phyloP scores from a whole-genome alignment of 2,888 invertebrate species.

The Augochlorella aurata region DNA sequence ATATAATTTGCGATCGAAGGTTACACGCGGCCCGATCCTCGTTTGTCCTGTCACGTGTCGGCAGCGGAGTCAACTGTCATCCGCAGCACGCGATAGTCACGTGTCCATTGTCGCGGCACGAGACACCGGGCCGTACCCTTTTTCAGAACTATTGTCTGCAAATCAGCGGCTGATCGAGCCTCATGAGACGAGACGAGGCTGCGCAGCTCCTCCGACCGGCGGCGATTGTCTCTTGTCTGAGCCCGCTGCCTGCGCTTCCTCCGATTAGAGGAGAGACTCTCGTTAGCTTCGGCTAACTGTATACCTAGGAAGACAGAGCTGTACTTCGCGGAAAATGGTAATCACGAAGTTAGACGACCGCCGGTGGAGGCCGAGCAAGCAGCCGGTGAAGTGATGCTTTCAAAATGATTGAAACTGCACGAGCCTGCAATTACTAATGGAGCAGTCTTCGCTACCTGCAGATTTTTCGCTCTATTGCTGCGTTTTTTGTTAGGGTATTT shows the following conservation, averaged over 20 bases:
- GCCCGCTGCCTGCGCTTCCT: constrained; percentile 21
- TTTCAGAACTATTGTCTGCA: constrained; percentile 70
- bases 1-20: constrained; percentile 56
- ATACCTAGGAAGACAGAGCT: not conserved
- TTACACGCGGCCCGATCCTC: constrained; percentile 50
- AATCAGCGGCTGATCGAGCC: constrained; percentile 65
- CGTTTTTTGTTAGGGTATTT: no score
- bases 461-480: no score
- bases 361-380: not conserved
- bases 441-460: no score
- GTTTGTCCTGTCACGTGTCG: constrained; percentile 69
- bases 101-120: constrained; percentile 67
- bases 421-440: not conserved
- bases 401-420: not conserved
- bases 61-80: constrained; percentile 68
- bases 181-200: constrained; percentile 21
- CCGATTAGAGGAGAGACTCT: constrained; percentile 49
- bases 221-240: constrained; percentile 54
- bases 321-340: not conserved
- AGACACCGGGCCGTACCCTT: constrained; percentile 62
- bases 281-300: constrained; percentile 48
- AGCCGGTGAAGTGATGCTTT: not conserved
- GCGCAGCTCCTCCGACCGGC: constrained; percentile 51
- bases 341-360: not conserved
- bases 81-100: constrained; percentile 68